Evolutionary conservation across 2,113 vertebrate genomes (phyloP), one percentile per base, ranked within the genome.

Genomic region (Malurus cyaneus): DNA sequence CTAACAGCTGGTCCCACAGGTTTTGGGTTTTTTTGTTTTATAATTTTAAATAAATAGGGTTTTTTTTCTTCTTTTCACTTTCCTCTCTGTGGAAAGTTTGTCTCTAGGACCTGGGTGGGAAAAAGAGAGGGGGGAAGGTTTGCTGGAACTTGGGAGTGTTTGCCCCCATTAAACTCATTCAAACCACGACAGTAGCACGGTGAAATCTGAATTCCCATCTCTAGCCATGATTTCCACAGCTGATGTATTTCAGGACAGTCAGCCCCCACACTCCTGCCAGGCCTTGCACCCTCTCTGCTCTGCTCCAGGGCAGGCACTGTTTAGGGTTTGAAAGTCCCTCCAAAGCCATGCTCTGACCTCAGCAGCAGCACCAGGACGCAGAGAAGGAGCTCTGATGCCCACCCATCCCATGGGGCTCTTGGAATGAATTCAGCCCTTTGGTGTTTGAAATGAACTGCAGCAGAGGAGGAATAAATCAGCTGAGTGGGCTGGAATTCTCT

Each of bases 361-460:
- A 32, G 0, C 53, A 71, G 69, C 72, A 74, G 84, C 3, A 3
- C 3, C 56, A 49, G 39, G 54, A 39, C 56, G 65, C 36, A 29
- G 31, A 2, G 70, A 79, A 39, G 11, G 74, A 69, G 12, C 54
- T 19, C 20, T 4, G 73, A 19, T 72, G 57, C 49, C 66, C 70
- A 26, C 32, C 66, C 49, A 20, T 50, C 26, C 1, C 77, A 34
- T 56, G 5, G 2, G 59, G 54, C 34, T 83, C 3, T 12, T 71
- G n/a, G n/a, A 56, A 49, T 41, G 41, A 24, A 46, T 31, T 56
- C 86, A 74, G 53, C 21, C 72, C 80, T 89, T 69, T 36, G 34
- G 76, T 34, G 36, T 54, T 87, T 89, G 91, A 65, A 92, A 85
- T 94, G 57, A 84, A 78, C 47, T 86, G 87, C 80, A 89, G 50